Base-by-base conservation (phyloP, 2,888 invertebrate genomes). In the Drosophila emarginata region DNA sequence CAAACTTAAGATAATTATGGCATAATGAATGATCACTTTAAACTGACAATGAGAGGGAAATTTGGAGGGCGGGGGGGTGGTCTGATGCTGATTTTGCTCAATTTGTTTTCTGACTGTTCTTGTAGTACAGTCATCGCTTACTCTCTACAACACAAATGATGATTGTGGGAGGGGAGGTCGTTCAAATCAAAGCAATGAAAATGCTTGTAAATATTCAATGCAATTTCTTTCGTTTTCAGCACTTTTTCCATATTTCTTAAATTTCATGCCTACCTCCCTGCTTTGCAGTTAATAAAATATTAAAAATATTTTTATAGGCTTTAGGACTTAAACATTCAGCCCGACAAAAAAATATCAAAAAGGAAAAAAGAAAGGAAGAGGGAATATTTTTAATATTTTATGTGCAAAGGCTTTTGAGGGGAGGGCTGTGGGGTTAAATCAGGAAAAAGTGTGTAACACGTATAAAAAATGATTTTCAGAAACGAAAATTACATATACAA, bases 191-290 rank as follows among this genome's bases (percentile, higher is more conserved):
- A 85, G 89, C 84, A 82, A 85, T 88, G 88, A 89, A 89, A 89
- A 89, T 89, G 89, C 89, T 87, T 89, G 89, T 89, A 85, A 89
- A 88, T 85, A 78, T 79, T 78, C 78, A 86, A 79, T 84, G 80
- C 86, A 83, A 77, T 83, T 74, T 76, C 56, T 64, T 66, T 66
- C 63, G 53, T 67, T 45, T 59, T 62, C 50, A 64, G 56, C 40
- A 67, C 69, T 53, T 23, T 53, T 39, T 26, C 51, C 60, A 59
- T 59, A 62, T 62, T 67, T 54, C 40, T 67, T 56, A 21, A 45
- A 45, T 45, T 45, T 45, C 45, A 45, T 45, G 18, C 12, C 45
- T 53, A 72, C 78, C 73, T 72, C 72, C 74, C 73, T 74, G 77
- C 72, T 77, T 78, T 85, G 87, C 81, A 75, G 73, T 77, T 75